Conservation (phyloP, 2,888 invertebrate genomes). For the Agrotis ipsilon region DNA sequence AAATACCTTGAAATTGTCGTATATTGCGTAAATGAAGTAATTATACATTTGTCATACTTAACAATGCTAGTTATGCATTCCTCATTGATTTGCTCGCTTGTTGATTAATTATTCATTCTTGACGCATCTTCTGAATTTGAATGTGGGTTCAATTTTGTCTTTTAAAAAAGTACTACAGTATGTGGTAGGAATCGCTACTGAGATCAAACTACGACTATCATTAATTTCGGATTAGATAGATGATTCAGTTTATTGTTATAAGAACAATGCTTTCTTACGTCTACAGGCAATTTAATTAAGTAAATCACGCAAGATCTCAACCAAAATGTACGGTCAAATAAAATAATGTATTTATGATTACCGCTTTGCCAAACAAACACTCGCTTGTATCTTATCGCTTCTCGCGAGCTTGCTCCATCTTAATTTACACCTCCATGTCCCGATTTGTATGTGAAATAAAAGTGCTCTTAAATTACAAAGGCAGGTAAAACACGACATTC, state of each 20-base stretch:
- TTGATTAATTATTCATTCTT: conserved; percentile 24
- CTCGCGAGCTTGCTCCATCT: conserved; percentile 23
- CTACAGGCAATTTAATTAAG: neutral
- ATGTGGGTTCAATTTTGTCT: conserved; percentile 23
- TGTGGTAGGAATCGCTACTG: neutral
- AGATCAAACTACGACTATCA: neutral
- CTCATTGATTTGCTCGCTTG: conserved; percentile 27
- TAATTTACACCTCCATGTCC: conserved; percentile 35
- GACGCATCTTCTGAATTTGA: conserved; percentile 41
- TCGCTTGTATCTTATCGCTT: conserved; percentile 42
- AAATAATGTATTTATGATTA: neutral
- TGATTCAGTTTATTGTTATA: neutral
- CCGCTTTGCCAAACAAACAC: neutral
- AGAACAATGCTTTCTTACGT: too few relatives aligned
- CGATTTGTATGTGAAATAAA: conserved; percentile 29
- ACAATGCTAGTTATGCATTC: conserved; percentile 36
- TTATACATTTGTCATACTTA: conserved; percentile 53
- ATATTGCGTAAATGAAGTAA: conserved; percentile 30
- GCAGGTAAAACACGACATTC: conserved; percentile 8
- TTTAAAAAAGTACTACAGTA: neutral
- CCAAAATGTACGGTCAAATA: too few relatives aligned
- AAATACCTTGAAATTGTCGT: neutral
- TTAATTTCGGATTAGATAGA: neutral
- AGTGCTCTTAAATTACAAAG: conserved; percentile 38
- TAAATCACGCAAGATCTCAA: neutral